Base-by-base conservation (phyloP, 1,140 invertebrate species). In the Chionoecetes opilio region DNA sequence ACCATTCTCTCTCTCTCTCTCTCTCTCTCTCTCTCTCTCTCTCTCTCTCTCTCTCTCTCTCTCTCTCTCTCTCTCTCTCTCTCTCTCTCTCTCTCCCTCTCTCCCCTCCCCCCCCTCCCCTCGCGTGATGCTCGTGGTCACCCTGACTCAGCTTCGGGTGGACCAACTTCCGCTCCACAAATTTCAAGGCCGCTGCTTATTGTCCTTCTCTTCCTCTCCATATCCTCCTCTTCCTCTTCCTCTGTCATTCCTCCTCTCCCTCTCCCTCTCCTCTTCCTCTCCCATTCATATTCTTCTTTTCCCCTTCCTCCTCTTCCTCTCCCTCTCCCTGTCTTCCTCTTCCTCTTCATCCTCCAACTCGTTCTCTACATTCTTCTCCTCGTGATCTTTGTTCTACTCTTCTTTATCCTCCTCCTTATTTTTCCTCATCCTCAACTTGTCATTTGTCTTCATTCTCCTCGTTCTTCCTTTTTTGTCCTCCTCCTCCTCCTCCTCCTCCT, bases 401-500 rank as follows among this genome's bases (percentile, higher is more conserved):
- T 75, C 53, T 21, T 26, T 21, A 6, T 75, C 53, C 21, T 26
- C 21, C 53, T 75, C 53, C 21, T 26, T 21, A 6, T 46, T 26
- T 21, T 21, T 75, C 53, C 21, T n/a, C n/a, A 17, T 75, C 63
- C n/a, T 75, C 41, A 14, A 8, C 41, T 46, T 46, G 5, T 46
- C 5, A 46, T 46, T 46, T 46, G 14, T 46, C 41, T 46, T 14
- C 14, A 8, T 5, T 46, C 14, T 46, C 5, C 41, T 46, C 41
- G 14, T 46, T 46, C 5, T 46, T 46, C 14, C 14, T 46, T 46
- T 46, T 46, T 14, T 14, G 14, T 46, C n/a, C 21, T 75, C 21
- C n/a, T 75, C 63, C n/a, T n/a, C 63, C 63, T 75, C 63, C 63
- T 75, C 63, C 63, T 75, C 63, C 63, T 75, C 63, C 63, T 75